Base-by-base conservation (phyloP, 2,113 vertebrate species). In the Aldabrachelys gigantea region DNA sequence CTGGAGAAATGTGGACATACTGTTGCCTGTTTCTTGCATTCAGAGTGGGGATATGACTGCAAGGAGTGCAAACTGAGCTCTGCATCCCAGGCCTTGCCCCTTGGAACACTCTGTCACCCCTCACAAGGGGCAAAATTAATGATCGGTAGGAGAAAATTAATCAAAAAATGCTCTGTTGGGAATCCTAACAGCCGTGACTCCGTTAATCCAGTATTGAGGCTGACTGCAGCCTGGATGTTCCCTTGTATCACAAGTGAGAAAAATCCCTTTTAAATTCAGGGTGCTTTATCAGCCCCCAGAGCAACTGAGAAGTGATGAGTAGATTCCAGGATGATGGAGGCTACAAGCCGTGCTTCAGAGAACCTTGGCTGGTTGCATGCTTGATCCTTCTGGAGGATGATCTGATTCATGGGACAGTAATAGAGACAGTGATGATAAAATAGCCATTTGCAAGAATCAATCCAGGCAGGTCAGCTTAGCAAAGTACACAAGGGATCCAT, bases 191-290 rank as follows among this genome's bases (percentile, higher is more conserved):
- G 1, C 0, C 29, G 10, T 59, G 47, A 75, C 72, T 41, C 38
- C 41, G 22, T 72, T 0, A 0, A 41, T 59, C 6, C 16, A 17
- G 2, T n/a, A 29, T 25, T 44, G 84, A 41, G 44, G 29, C 19
- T 81, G 1, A 0, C 49, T 44, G 31, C 35, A 47, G 6, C n/a
- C 57, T 16, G 16, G 27, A 25, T 52, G 47, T 1, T 13, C 50
- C 31, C 49, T 54, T 62, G 12, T 38, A 62, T 54, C 9, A 2
- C 31, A 65, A 35, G 31, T 4, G 31, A 59, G 56, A 14, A 9
- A 4, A 2, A 8, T 0, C 3, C 4, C n/a, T 11, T 10, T 80
- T 84, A 29, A 27, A n/a, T 52, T 38, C 62, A 56, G 44, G 80
- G 52, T 49, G 54, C 7, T 1, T 6, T 31, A 14, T 38, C 41